Base-by-base conservation (phyloP, 1,140 invertebrate species). In the Scaptomyza montana region DNA sequence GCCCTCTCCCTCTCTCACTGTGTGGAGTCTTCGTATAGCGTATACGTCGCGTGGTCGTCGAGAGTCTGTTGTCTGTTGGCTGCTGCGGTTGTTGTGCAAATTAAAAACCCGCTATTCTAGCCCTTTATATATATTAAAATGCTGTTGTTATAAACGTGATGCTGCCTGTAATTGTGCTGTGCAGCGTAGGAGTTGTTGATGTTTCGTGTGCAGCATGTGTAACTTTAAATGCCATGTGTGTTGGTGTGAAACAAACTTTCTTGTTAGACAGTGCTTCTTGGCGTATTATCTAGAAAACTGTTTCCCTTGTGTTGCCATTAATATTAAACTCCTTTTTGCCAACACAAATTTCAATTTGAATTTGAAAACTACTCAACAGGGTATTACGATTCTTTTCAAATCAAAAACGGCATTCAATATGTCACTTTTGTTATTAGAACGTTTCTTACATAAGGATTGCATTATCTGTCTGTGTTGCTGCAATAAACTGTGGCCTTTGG, bases 111-210 rank as follows among this genome's bases (percentile, higher is more conserved):
- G 68, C 74, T 63, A 63, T 65, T 55, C 64, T 72, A 50, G 65
- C 70, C 50, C 67, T 68, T 69, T 77, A 36, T 72, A 43, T 77
- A 70, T 86, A 82, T 82, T 87, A 86, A 82, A 82, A 87, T 78
- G 63, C 62, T 86, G 77, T 71, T 81, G 71, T 67, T 61, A 60
- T 53, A 79, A 84, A 84, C 80, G 80, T 82, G 80, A 79, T 66
- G 76, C 61, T 55, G 51, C 46, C 63, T 78, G 63, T 84, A 82
- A 82, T 82, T 82, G 80, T 76, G 36, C 12, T 45, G 13, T 61
- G 54, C 33, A 25, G 50, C n/a, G 33, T 33, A 33, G 50, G 10
- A 41, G 47, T 19, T 66, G 39, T 59, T 62, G 71, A 51, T 60
- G 51, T 66, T 67, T 51, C 56, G 66, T 62, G 64, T 54, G 76